phyloP scores from a whole-genome alignment of 2,888 invertebrate genomes.

The Bombyx huttoni region DNA sequence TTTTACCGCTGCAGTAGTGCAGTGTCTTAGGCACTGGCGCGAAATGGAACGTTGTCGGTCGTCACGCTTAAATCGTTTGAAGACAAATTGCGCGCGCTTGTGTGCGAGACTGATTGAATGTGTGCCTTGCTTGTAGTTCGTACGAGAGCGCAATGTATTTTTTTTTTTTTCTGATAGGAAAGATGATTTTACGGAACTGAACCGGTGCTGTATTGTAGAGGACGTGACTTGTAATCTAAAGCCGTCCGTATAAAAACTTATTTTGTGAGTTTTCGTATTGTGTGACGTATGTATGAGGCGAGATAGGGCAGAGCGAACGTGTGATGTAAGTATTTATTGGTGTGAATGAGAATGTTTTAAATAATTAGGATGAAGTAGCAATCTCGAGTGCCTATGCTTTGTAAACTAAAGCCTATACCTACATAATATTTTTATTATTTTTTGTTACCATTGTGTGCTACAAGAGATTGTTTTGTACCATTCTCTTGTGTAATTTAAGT shows the following conservation, averaged over 20 bases:
- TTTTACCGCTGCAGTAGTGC: conserved; percentile 43
- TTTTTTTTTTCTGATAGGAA: conserved; percentile 38
- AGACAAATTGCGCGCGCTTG: conserved; percentile 36
- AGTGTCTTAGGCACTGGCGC: conserved; percentile 23
- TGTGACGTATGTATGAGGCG: conserved; percentile 13
- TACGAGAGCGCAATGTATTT: conserved; percentile 38
- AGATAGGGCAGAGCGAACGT: conserved; percentile 27
- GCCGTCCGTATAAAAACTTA: conserved; percentile 47
- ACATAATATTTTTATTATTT: conserved; percentile 58
- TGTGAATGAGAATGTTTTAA: conserved; percentile 66
- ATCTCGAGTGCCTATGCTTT: conserved; percentile 74
- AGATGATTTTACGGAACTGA: conserved; percentile 58
- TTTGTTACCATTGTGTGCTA: conserved; percentile 69
- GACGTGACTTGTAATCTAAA: conserved; percentile 55
- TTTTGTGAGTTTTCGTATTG: conserved; percentile 24
- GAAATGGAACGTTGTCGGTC: conserved; percentile 34
- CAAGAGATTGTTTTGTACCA: conserved; percentile 62
- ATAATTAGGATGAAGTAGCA: conserved; percentile 62
- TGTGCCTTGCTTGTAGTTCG: conserved; percentile 27
- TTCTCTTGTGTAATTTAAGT: conserved; percentile 66
- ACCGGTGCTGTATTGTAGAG: conserved; percentile 64
- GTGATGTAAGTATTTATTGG: conserved; percentile 66
- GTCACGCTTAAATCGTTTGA: conserved; percentile 34
- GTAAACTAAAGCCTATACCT: conserved; percentile 65
- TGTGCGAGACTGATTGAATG: conserved; percentile 47